A percentile compares a stretch with the other conserved stretches of the same genome.
Evolutionary conservation across 2,113 vertebrate genomes (phyloP).

Genomic region (Nasalis larvatus): DNA sequence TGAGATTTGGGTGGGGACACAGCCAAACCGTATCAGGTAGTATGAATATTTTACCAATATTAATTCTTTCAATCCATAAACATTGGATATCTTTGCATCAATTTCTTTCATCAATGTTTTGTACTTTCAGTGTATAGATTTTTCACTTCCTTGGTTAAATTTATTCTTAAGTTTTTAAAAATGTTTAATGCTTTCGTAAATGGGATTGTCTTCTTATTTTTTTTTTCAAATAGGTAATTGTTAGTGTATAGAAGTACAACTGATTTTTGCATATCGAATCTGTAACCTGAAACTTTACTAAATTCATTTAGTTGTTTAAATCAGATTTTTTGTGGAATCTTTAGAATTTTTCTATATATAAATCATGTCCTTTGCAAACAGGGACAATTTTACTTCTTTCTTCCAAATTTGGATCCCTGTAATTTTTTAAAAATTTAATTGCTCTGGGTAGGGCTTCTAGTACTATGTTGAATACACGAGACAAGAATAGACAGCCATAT

Average conservation of each 20-base stretch:
- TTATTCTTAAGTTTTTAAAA: neutral
- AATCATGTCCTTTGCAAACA: neutral
- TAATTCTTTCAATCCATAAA: neutral
- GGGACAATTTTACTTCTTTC: neutral
- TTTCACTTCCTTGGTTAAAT: neutral
- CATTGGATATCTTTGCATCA: neutral
- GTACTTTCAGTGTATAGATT: neutral
- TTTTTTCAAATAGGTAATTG: neutral
- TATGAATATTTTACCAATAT: neutral
- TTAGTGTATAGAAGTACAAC: neutral
- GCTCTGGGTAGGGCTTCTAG: neutral
- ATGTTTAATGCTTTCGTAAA: neutral
- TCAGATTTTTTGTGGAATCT: neutral
- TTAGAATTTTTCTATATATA: neutral
- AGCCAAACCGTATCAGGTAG: too few relatives aligned
- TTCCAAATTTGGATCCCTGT: neutral
- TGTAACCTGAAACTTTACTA: neutral
- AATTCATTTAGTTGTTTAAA: neutral
- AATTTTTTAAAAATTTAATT: neutral
- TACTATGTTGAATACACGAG: neutral
- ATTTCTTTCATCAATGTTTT: neutral
- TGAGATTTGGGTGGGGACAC: too few relatives aligned
- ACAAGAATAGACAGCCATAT: neutral
- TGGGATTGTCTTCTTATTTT: neutral
- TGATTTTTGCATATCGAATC: neutral